A percentile compares a stretch with the other conserved stretches of the same genome.
These are phyloP conservation scores for Podiceps cristatus DNA, from an alignment of 2,113 vertebrate genomes.

Conservation along the genomic window DNA sequence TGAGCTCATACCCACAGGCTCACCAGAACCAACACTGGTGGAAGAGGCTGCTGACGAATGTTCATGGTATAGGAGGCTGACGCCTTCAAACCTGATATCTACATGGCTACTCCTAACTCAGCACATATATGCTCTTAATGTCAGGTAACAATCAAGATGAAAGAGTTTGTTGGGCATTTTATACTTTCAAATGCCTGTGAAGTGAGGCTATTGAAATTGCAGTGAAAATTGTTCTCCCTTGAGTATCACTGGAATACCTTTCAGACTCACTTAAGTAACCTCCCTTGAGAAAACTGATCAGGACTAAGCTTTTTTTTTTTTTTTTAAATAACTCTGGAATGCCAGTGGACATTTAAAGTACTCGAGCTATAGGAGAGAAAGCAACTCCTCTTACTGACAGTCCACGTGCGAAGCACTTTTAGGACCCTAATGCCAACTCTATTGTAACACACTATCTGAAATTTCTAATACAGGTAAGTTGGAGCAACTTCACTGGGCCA, in stretches of 20 bases:
- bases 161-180: neutral
- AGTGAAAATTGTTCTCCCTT: neutral
- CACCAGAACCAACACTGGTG: neutral
- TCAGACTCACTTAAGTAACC: neutral
- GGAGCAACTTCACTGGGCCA: neutral
- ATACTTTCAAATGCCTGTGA: neutral
- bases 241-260: neutral
- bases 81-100: neutral
- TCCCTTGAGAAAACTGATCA: neutral
- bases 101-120: neutral
- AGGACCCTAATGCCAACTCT: neutral
- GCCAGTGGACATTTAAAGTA: neutral
- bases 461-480: neutral
- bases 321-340: neutral
- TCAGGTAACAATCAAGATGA: neutral
- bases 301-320: neutral
- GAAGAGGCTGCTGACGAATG: neutral
- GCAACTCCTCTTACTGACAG: neutral
- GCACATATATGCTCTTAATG: neutral
- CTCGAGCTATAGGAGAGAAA: neutral
- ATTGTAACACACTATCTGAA: neutral
- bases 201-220: neutral
- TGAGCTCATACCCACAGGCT: neutral
- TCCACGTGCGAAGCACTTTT: neutral
- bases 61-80: neutral